Conservation (phyloP, 2,888 invertebrate species). For the Chloroclystis v-ata region DNA sequence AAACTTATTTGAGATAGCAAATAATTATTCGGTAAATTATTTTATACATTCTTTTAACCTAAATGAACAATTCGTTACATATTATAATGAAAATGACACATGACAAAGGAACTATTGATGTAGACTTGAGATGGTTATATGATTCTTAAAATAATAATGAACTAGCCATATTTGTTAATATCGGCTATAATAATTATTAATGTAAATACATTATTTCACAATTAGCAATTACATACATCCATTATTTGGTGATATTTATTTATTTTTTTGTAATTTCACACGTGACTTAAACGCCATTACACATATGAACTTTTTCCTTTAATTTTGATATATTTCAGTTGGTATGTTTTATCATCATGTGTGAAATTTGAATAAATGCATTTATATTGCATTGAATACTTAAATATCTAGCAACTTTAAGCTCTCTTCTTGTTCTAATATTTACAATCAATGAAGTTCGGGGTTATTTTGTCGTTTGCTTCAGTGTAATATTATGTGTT, state of each 20-base stretch:
- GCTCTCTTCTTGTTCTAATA: constrained; percentile 17
- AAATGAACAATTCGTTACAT: constrained; percentile 63
- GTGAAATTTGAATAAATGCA: constrained; percentile 12
- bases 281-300: constrained; percentile 4
- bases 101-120: constrained; percentile 77
- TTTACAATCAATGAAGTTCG: constrained; percentile 9
- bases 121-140: constrained; percentile 63
- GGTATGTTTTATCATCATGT: neutral
- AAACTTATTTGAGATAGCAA: constrained; percentile 76
- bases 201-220: constrained; percentile 41
- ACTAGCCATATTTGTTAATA: constrained; percentile 47
- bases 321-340: neutral
- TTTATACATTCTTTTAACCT: constrained; percentile 53
- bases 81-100: constrained; percentile 74
- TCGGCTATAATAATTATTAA: constrained; percentile 57
- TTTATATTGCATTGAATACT: constrained; percentile 14
- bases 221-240: constrained; percentile 49
- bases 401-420: constrained; percentile 18
- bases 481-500: too few species aligned
- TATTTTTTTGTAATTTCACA: constrained; percentile 12
- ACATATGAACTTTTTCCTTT: neutral
- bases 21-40: constrained; percentile 70
- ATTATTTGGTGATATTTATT: constrained; percentile 60
- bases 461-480: neutral
- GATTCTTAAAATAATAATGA: constrained; percentile 44